These are phyloP conservation scores for Triplophysa tibetana DNA, from an alignment of 2,113 vertebrate species.

Conservation along the genomic window DNA sequence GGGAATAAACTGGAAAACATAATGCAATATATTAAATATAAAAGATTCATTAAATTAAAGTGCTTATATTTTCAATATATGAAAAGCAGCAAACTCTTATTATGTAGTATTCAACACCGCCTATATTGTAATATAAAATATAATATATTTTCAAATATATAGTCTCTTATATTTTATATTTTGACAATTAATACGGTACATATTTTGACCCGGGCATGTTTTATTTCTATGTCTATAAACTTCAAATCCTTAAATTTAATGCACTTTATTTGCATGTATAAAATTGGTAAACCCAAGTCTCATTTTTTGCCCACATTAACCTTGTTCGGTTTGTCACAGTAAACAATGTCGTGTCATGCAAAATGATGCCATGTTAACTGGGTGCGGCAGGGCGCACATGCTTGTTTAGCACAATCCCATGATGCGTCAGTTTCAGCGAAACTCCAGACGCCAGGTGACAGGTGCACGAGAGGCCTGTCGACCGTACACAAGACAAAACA, in stretches of 20 bases:
- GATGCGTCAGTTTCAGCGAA: constrained; percentile 65
- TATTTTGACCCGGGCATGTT: no score
- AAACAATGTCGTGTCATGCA: constrained; percentile 25
- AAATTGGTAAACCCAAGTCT: background rate
- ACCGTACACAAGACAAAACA: background rate
- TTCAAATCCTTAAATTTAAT: background rate
- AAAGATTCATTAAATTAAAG: no score
- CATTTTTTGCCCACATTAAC: constrained; percentile 8
- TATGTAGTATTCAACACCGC: no score
- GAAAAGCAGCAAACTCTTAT: no score
- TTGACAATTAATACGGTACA: no score
- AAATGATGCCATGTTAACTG: constrained; percentile 28
- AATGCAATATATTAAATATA: no score
- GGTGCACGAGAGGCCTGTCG: background rate
- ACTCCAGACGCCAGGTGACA: constrained; percentile 51
- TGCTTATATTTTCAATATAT: no score
- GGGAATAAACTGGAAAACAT: no score
- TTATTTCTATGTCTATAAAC: no score
- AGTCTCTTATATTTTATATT: no score
- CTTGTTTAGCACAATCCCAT: constrained; percentile 28
- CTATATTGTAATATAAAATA: no score
- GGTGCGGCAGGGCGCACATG: constrained; percentile 43
- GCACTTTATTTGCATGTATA: constrained; percentile 4
- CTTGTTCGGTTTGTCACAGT: constrained; percentile 24
- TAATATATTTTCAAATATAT: no score